Evolutionary conservation across 2,113 vertebrate genomes (phyloP), one percentile per base, ranked within the genome.

Genomic region (Chauna torquata): DNA sequence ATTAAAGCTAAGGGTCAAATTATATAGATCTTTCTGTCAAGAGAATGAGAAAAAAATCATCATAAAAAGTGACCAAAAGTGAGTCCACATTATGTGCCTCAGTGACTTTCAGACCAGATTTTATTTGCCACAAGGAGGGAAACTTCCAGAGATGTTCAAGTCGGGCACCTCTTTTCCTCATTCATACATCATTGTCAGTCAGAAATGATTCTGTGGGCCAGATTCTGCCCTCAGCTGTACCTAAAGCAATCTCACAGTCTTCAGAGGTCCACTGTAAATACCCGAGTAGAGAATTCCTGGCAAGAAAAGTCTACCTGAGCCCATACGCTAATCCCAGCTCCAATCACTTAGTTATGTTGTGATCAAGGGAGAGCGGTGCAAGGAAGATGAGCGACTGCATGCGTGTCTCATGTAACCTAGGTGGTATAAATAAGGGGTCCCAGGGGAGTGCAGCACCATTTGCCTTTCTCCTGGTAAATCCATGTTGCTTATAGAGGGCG

Each of bases 351-450:
- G 64, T 23, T 71, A 52, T 4, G 3, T 1, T 77, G 64, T 38
- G 61, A 82, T 74, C 32, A 71, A 69, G 30, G 32, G 22, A 80
- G 34, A 34, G 13, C 45, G 20, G 18, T 38, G 6, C 62, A 65
- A 82, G n/a, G 30, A 82, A n/a, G 42, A 59, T 4, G 24, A 55
- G 19, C 0, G 0, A 34, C 47, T 40, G 3, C 6, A 4, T 3
- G 12, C 27, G 20, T 77, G 55, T 47, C 55, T 86, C 79, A 9
- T 0, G 7, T 45, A 44, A 75, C 32, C 69, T 11, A 52, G 11
- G 32, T 40, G 47, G 23, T 36, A 71, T 4, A 88, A 92, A 89
- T 8, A 71, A 0, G 14, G 28, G 25, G 13, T 68, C 59, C 22
- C 61, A 32, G 8, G 16, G 45, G 65, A 42, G 6, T 15, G 8